Evolutionary conservation across 2,888 invertebrate genomes (phyloP), one percentile per base, ranked within the genome.

Genomic region (Acronicta aceris): DNA sequence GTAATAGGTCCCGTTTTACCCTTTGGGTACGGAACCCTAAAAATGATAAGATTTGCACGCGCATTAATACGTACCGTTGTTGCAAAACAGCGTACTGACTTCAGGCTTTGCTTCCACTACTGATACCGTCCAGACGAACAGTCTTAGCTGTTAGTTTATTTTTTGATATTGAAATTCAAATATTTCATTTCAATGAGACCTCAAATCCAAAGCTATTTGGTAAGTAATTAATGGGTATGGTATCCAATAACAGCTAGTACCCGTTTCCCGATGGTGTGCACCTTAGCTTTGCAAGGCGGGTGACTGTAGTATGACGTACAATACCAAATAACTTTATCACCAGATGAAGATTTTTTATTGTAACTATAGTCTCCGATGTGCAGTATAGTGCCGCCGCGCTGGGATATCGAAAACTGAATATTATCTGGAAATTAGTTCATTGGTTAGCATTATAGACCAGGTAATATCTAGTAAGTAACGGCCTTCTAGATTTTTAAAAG

Each of bases 341-440:
- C 64, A 30, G 54, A 58, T 2, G 60, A 48, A 6, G 55, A 59
- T 16, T 80, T 79, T 64, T 75, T 79, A 68, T 87, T 79, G 55
- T 74, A 88, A 25, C 76, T 81, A 58, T 83, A 82, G 4, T 73
- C 65, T 0, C 80, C 78, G 43, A 81, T 52, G 60, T 86, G 81
- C 38, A 88, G 71, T 15, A 85, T 68, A 0, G 68, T 54, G 0
- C 86, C 86, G 5, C 88, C 88, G 13, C 88, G 81, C 51, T 82
- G 82, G 4, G 88, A 87, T 40, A 74, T 57, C 0, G 83, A 65
- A 57, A 63, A 76, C 47, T 73, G 57, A 15, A 76, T 33, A n/a
- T 10, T 4, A 6, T 21, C 76, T 76, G 76, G 33, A 65, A 68
- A 65, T 33, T 43, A 7, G 46, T 21, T 21, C 2, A 21, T 21